These are phyloP conservation scores for Bucco capensis DNA, from an alignment of 2,113 vertebrate species.

Conservation along the genomic window DNA sequence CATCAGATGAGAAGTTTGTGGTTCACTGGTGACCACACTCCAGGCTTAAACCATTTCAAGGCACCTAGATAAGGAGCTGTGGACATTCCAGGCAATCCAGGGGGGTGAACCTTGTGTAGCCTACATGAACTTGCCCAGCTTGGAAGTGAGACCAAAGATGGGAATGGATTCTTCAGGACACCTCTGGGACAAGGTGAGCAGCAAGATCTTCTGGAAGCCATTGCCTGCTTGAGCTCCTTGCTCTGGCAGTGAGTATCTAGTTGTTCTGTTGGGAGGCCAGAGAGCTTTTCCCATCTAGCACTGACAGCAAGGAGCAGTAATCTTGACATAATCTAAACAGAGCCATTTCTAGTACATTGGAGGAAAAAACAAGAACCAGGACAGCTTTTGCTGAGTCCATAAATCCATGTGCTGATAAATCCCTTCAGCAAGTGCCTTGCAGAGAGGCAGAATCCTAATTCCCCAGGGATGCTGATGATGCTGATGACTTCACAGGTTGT, in stretches of 20 bases:
- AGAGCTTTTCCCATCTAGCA: neutral
- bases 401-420: slow-evolving; percentile 44
- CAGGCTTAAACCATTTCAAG: neutral
- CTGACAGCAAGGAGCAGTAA: neutral
- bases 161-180: neutral
- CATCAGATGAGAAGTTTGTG: fast-evolving
- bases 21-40: neutral
- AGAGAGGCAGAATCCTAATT: slow-evolving; percentile 7
- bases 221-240: neutral
- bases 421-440: neutral
- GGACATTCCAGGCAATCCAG: neutral
- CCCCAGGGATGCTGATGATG: neutral
- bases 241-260: neutral
- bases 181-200: neutral
- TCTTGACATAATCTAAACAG: slow-evolving; percentile 43
- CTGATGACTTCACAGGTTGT: slow-evolving; percentile 45
- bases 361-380: slow-evolving; percentile 10
- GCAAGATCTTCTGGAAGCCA: neutral
- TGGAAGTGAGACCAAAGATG: neutral
- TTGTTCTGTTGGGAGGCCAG: neutral
- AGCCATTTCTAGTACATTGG: slow-evolving; percentile 30
- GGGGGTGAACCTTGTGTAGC: too few species aligned
- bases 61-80: neutral
- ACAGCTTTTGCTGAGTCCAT: neutral
- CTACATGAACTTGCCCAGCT: neutral